A percentile compares a stretch with the other conserved stretches of the same genome.
Conservation (phyloP, 2,888 invertebrate species). For the Ptilodon capucinus region DNA sequence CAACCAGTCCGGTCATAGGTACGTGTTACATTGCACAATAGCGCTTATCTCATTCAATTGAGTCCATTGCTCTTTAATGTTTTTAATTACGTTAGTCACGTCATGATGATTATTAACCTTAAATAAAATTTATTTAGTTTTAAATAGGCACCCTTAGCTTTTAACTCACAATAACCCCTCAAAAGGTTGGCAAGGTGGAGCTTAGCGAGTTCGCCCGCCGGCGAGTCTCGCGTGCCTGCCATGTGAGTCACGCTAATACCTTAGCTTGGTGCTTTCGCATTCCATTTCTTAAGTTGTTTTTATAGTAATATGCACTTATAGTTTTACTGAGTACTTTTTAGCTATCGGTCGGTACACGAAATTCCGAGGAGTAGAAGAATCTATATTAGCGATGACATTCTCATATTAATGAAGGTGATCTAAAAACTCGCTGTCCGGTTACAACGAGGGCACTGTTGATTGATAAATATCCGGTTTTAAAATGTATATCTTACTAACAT, state of each 20-base stretch:
- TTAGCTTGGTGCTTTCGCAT: constrained; percentile 66
- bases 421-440: constrained; percentile 47
- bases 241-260: constrained; percentile 67
- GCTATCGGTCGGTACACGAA: neutral
- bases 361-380: neutral
- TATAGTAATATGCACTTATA: constrained; percentile 21
- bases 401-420: constrained; percentile 25
- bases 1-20: constrained; percentile 19
- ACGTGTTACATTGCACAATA: constrained; percentile 23
- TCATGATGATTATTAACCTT: neutral
- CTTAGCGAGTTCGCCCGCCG: constrained; percentile 40
- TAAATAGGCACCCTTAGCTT: neutral
- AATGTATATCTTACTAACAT: constrained; percentile 43
- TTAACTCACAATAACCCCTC: constrained; percentile 6
- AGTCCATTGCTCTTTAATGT: constrained; percentile 3
- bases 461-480: constrained; percentile 60
- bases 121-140: neutral
- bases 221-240: constrained; percentile 64
- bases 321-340: constrained; percentile 2
- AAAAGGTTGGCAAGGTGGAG: constrained; percentile 44
- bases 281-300: constrained; percentile 45
- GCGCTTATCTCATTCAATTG: constrained; percentile 17
- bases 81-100: neutral
- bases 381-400: neutral
- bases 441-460: constrained; percentile 48